phyloP scores from a whole-genome alignment of 1,140 invertebrate species.

The Drosophila pallidifrons region DNA sequence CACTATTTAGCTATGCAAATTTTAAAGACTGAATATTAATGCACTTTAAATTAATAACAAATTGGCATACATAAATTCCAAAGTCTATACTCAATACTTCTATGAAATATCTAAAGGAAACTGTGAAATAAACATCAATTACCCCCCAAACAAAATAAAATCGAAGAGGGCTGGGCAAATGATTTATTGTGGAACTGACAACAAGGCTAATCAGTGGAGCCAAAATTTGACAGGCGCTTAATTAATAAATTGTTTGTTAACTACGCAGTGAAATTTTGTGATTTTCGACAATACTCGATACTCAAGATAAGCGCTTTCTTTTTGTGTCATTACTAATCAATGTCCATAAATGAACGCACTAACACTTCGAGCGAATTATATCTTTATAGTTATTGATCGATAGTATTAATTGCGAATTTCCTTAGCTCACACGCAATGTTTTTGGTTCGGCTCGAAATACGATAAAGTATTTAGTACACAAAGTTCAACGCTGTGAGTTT shows the following conservation, averaged over 20 bases:
- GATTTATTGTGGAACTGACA: conserved; percentile 22
- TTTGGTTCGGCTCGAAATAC: conserved; percentile 22
- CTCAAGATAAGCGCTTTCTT: conserved; percentile 4
- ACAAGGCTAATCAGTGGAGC: conserved; percentile 9
- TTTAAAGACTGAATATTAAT: too few relatives aligned
- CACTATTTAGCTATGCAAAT: too few relatives aligned
- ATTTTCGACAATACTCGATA: conserved; percentile 9
- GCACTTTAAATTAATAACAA: background rate
- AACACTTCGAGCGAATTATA: background rate
- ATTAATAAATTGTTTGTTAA: conserved; percentile 26
- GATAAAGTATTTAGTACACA: conserved; percentile 34
- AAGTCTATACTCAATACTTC: background rate
- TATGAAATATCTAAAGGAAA: background rate
- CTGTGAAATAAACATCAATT: background rate
- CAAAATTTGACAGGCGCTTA: conserved; percentile 19
- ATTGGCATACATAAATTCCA: background rate
- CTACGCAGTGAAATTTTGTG: conserved; percentile 45
- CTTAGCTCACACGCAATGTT: background rate
- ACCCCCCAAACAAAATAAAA: background rate
- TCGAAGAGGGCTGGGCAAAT: background rate
- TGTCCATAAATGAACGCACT: background rate
- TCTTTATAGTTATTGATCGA: conserved; percentile 26
- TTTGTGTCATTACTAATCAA: conserved; percentile 10
- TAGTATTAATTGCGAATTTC: conserved; percentile 5
- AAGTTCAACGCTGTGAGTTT: conserved; percentile 46